Percentiles rank a stretch among this genome's conserved stretches.
phyloP scores from a whole-genome alignment of 2,888 invertebrate species.

The Sinohyriopsis cumingii region DNA sequence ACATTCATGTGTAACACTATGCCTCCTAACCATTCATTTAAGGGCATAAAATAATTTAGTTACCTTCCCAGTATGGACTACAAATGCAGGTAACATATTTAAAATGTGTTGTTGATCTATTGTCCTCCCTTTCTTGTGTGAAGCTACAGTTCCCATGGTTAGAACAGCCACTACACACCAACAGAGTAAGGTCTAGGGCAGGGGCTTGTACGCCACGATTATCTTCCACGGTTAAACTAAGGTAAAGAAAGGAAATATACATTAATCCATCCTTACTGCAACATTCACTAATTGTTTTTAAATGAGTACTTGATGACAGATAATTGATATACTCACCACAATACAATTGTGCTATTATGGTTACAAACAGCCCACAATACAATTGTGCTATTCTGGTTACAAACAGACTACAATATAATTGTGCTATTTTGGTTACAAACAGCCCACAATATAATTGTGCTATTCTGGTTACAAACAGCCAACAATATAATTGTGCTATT shows the following conservation, averaged over 20 bases:
- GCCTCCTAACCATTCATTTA: too few relatives aligned
- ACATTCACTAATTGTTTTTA: not conserved
- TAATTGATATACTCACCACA: too few relatives aligned
- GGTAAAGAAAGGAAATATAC: not conserved
- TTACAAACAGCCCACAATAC: too few relatives aligned
- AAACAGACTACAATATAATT: too few relatives aligned
- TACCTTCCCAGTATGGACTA: slow-evolving; percentile 11
- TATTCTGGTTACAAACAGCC: too few relatives aligned
- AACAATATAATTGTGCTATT: too few relatives aligned
- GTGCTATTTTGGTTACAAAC: too few relatives aligned
- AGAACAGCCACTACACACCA: slow-evolving; percentile 16
- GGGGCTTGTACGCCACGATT: slow-evolving; percentile 8
- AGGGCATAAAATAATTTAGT: not conserved
- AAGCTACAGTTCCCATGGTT: slow-evolving; percentile 14
- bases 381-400: too few relatives aligned
- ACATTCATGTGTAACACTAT: too few relatives aligned
- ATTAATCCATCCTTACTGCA: not conserved
- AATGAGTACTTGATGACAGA: too few relatives aligned
- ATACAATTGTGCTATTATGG: too few relatives aligned
- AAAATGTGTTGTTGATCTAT: slow-evolving; percentile 1
- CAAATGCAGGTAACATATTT: slow-evolving; percentile 10
- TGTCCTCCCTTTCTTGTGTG: not conserved
- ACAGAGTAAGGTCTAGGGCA: slow-evolving; percentile 2
- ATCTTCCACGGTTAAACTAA: slow-evolving; percentile 13
- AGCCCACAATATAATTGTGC: too few relatives aligned